Evolutionary conservation across 2,797 vertebrate species (phyloP).

Genomic region (Prionace glauca): DNA sequence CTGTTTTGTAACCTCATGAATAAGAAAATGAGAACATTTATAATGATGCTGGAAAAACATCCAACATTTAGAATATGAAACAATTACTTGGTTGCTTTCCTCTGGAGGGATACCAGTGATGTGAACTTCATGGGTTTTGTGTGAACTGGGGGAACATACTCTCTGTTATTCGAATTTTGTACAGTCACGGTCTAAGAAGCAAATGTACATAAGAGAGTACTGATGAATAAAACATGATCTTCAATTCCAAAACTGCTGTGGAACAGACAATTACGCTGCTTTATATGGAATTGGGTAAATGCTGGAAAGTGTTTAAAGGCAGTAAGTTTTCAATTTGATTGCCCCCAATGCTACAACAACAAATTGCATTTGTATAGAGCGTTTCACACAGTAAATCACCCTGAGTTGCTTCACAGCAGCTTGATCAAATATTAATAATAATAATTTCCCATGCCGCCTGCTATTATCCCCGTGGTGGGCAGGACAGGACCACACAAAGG

Average conservation of each 20-base stretch:
- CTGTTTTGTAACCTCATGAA: not conserved
- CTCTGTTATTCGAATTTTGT: not conserved
- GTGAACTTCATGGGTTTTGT: not conserved
- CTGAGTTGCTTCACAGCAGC: not conserved
- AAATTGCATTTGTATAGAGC: not conserved
- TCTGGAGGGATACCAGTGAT: not conserved
- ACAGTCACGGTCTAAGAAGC: not conserved
- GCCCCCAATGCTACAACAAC: not conserved
- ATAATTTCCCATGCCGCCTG: no score
- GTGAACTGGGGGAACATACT: not conserved
- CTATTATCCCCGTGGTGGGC: no score
- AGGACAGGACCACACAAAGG: no score
- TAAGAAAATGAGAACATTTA: constrained; percentile 5
- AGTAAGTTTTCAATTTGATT: not conserved
- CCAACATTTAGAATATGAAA: constrained; percentile 1
- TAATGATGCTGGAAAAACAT: not conserved
- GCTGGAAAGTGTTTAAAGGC: not conserved
- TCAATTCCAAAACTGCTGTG: not conserved
- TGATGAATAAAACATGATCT: constrained; percentile 34
- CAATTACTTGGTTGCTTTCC: not conserved
- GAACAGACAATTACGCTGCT: not conserved
- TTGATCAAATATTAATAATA: not conserved
- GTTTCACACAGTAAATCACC: not conserved
- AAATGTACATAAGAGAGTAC: constrained; percentile 7
- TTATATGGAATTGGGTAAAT: not conserved